Percentiles rank a stretch among this genome's conserved stretches.
Conservation (phyloP, 2,797 vertebrate species). For the Phoxinus dragarum region DNA sequence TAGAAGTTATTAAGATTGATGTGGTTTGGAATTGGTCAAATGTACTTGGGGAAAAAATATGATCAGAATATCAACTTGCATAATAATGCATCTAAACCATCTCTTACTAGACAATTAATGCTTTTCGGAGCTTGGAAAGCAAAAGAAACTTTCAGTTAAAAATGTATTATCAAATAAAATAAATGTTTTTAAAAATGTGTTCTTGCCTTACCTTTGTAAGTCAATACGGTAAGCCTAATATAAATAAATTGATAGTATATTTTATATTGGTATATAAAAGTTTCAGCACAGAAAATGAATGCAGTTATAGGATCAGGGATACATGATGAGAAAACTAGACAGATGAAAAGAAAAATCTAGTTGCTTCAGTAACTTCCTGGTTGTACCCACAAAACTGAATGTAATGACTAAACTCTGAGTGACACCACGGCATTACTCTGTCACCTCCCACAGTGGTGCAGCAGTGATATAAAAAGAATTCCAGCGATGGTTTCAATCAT, state of each 20-base stretch:
- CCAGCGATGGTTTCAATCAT: slow-evolving; percentile 83
- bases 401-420: background rate
- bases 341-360: background rate
- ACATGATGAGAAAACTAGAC: background rate
- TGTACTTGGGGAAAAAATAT: too few relatives aligned
- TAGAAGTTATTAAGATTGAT: too few relatives aligned
- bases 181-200: too few relatives aligned
- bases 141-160: too few relatives aligned
- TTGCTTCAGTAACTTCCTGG: background rate
- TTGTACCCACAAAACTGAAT: slow-evolving; percentile 38
- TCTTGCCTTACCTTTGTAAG: background rate
- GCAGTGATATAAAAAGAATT: background rate
- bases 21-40: too few relatives aligned
- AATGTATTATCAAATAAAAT: too few relatives aligned
- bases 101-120: too few relatives aligned
- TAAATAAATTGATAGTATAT: background rate
- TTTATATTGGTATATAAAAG: too few relatives aligned
- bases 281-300: background rate
- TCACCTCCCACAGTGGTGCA: background rate
- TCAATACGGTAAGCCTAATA: background rate
- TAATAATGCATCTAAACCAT: too few relatives aligned
- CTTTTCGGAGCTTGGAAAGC: too few relatives aligned
- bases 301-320: background rate
- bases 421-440: background rate
- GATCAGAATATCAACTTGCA: too few relatives aligned